Conservation (phyloP, 2,797 vertebrate genomes). For the Molothrus aeneus region DNA sequence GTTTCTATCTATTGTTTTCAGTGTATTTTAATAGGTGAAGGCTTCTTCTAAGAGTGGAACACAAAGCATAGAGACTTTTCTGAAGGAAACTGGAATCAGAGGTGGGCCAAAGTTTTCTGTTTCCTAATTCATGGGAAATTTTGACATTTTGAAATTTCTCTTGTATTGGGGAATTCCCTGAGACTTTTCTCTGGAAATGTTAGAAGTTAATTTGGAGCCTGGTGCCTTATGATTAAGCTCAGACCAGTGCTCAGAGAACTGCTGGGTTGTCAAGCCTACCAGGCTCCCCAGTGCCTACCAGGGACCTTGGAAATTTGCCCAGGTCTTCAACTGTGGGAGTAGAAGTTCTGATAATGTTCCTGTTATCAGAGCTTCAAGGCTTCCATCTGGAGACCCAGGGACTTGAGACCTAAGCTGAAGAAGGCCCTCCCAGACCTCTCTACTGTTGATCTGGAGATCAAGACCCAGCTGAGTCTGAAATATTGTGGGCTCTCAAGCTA, state of each 20-base stretch:
- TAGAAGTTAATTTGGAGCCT: neutral
- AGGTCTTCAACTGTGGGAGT: neutral
- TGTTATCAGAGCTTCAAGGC: constrained; percentile 52
- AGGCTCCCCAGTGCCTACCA: neutral
- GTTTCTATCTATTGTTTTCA: neutral
- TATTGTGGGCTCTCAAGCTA: neutral
- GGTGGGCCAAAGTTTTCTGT: neutral
- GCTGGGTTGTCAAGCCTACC: neutral
- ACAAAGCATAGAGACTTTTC: neutral
- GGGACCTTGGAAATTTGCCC: constrained; percentile 59
- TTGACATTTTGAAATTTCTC: neutral
- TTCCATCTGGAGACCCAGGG: constrained; percentile 42
- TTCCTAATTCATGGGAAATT: neutral
- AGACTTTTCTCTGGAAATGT: neutral
- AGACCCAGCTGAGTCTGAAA: neutral
- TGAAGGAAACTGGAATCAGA: neutral
- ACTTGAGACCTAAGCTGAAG: neutral
- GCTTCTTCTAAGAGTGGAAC: neutral
- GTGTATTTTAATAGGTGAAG: neutral
- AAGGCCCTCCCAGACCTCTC: neutral
- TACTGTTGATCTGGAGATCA: neutral
- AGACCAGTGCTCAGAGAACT: neutral
- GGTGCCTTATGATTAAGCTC: neutral
- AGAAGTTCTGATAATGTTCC: constrained; percentile 37
- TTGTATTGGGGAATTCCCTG: neutral